Evolutionary conservation across 2,888 invertebrate genomes (phyloP), one percentile per base, ranked within the genome.

Genomic region (Hypena proboscidalis): DNA sequence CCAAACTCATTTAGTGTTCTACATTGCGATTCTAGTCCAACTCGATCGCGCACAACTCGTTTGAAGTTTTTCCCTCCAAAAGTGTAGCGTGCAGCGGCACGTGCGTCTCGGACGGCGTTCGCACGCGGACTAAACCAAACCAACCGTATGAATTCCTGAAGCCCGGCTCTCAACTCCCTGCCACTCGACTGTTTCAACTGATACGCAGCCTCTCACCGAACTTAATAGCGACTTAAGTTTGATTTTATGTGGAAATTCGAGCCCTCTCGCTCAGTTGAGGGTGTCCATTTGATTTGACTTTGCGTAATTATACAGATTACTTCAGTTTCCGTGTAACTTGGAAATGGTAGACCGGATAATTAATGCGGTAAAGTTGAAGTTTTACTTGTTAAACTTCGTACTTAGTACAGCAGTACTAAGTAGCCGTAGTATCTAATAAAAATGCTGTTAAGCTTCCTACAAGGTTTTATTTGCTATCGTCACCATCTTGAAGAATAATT

Each of bases 11-110:
- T 41, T 31, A 35, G 25, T 42, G 20, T 33, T 10, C 29, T 48
- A 38, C 15, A 25, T 15, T 25, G 23, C 45, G 47, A 34, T 40
- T 43, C 37, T 42, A 55, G 9, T 36, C 21, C 3, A 23, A 41
- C 46, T 59, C 46, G 52, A 43, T 42, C 45, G n/a, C 46, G 30
- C 27, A 17, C 19, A 15, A 32, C n/a, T 61, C 74, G 70, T 55
- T 67, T 57, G 64, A 86, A 86, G 74, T 87, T 86, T n/a, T 86
- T 84, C 82, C 85, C 83, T 79, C 82, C 81, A 70, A 77, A 64
- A 50, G 11, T 41, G 37, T 4, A 43, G 31, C 27, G 23, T 32
- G 27, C 37, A 10, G 19, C 31, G 29, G 61, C 61, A 74, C 85
- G 80, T 77, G 67, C 46, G 37, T 35, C 66, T 37, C 58, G 40